Conservation (phyloP, 2,888 invertebrate genomes). For the Pseudanteris insignis region DNA sequence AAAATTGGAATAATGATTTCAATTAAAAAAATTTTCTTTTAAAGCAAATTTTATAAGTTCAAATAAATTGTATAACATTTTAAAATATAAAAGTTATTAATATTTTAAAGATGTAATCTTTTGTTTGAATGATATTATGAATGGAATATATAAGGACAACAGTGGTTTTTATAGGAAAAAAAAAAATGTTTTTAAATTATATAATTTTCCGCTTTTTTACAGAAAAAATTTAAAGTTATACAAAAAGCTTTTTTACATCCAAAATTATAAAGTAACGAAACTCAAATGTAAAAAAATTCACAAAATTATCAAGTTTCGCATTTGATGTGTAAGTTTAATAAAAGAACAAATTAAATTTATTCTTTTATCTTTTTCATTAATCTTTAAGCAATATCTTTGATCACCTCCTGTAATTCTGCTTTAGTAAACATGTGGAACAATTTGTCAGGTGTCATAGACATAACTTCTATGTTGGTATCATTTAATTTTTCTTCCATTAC, state of each 20-base stretch:
- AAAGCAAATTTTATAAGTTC: conserved; percentile 10
- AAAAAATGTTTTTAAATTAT: conserved; percentile 9
- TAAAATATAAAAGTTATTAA: too few relatives aligned
- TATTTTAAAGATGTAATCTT: too few relatives aligned
- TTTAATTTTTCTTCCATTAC: conserved; percentile 99
- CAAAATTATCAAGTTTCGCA: neutral
- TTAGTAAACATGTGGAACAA: conserved; percentile 91
- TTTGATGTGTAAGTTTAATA: neutral
- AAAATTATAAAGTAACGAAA: conserved; percentile 23
- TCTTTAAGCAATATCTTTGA: conserved; percentile 76
- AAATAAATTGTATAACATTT: too few relatives aligned
- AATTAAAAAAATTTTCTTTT: neutral
- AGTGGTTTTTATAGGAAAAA: neutral
- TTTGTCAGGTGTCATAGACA: conserved; percentile 85
- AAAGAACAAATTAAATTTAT: conserved; percentile 9
- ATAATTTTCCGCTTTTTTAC: conserved; percentile 23
- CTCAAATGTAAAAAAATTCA: conserved; percentile 1
- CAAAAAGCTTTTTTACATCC: conserved; percentile 10
- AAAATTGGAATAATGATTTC: neutral
- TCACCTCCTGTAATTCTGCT: conserved; percentile 91
- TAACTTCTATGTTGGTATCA: conserved; percentile 96
- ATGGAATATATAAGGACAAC: conserved; percentile 5
- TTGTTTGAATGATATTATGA: too few relatives aligned
- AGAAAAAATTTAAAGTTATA: conserved; percentile 29
- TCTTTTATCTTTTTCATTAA: neutral